These are phyloP conservation scores for Oreohelix idahoensis DNA, from an alignment of 1,140 invertebrate genomes.

Conservation along the genomic window DNA sequence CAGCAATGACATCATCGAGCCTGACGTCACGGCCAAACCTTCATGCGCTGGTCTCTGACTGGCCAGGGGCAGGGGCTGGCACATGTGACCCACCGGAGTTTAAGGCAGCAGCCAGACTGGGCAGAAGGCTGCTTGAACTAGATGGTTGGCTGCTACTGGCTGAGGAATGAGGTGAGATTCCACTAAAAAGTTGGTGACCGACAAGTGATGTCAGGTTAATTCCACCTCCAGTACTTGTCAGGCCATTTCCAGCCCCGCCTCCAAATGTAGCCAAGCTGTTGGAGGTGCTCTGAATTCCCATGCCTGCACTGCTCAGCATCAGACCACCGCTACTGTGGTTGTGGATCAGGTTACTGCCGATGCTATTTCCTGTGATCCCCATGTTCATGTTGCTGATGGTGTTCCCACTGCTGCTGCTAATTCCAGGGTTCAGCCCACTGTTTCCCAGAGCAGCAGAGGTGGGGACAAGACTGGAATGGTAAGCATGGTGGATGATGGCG, in stretches of 20 bases:
- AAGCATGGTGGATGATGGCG: conserved; percentile 31
- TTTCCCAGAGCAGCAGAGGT: conserved; percentile 29
- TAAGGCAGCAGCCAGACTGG: neutral
- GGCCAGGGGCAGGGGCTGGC: conserved; percentile 20
- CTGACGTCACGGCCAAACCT: conserved; percentile 39
- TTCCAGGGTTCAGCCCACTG: neutral
- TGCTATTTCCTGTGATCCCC: neutral
- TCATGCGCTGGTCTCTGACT: conserved; percentile 38
- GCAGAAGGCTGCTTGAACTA: neutral
- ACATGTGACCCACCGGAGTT: conserved; percentile 14
- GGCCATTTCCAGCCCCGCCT: neutral
- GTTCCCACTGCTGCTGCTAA: neutral
- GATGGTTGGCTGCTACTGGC: conserved; percentile 11
- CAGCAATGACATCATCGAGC: conserved; percentile 41
- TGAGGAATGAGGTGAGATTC: conserved; percentile 6
- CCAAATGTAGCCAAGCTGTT: conserved; percentile 21
- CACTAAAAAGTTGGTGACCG: conserved; percentile 11
- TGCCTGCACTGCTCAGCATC: neutral
- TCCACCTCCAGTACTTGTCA: neutral
- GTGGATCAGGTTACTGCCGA: neutral
- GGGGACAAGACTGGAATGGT: conserved; percentile 36
- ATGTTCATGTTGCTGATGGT: neutral
- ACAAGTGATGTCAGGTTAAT: conserved; percentile 27
- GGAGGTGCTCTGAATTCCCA: conserved; percentile 5
- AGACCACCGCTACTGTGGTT: conserved; percentile 1